Conservation (phyloP, 2,113 vertebrate genomes). For the Neogobius melanostomus region DNA sequence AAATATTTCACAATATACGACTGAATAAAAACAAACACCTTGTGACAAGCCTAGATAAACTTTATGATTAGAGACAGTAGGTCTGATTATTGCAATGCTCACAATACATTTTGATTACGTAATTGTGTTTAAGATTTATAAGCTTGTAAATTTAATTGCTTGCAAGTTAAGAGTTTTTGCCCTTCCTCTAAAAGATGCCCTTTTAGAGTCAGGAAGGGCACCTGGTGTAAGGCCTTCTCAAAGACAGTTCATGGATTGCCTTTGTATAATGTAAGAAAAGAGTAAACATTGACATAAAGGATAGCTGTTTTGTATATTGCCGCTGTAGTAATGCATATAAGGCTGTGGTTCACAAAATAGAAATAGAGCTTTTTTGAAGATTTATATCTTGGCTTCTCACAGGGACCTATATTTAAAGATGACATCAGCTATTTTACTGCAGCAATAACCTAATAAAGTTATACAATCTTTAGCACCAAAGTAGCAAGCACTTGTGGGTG, state of each 20-base stretch:
- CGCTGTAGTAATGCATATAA: background rate
- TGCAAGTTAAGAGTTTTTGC: too few species aligned
- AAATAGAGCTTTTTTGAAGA: background rate
- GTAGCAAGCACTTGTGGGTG: background rate
- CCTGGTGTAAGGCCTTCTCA: background rate
- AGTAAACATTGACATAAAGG: background rate
- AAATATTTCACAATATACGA: slow-evolving; percentile 28
- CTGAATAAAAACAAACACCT: slow-evolving; percentile 3
- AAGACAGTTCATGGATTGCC: too few species aligned
- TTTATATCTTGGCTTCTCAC: background rate
- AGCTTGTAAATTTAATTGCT: too few species aligned
- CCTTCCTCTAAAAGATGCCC: too few species aligned
- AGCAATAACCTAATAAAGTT: background rate
- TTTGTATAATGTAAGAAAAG: background rate
- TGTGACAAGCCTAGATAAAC: slow-evolving; percentile 14
- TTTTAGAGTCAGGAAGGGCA: background rate
- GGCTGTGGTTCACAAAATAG: background rate
- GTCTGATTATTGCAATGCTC: background rate
- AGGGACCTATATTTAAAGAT: background rate
- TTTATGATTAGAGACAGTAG: background rate
- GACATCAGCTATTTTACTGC: background rate
- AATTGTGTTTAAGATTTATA: too few species aligned
- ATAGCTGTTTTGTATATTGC: background rate
- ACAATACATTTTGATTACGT: background rate
- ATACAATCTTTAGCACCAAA: background rate